Percentiles rank a stretch among this genome's conserved stretches.
These are phyloP conservation scores for Drosophila demipolita DNA, from an alignment of 2,888 invertebrate species.

Conservation along the genomic window DNA sequence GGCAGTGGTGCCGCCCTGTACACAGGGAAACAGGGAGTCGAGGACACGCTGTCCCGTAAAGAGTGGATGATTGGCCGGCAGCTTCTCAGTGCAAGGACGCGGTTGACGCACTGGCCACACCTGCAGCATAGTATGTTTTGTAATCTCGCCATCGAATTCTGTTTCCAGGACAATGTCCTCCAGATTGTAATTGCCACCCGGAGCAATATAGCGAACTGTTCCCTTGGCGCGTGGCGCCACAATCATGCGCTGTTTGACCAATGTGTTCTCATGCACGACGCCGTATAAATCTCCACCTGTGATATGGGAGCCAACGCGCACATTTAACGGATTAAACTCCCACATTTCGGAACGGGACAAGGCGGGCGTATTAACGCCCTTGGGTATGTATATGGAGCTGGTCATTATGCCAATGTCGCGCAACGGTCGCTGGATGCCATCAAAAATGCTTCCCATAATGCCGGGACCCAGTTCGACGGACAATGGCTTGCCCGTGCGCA, in stretches of 20 bases:
- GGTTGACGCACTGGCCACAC: constrained; percentile 99
- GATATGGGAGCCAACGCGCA: constrained; percentile 96
- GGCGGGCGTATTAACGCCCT: constrained; percentile 97
- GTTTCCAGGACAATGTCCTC: constrained; percentile 97
- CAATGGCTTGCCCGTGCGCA: constrained; percentile 98
- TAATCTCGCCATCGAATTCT: constrained; percentile 98
- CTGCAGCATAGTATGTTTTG: constrained; percentile 97
- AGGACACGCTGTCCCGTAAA: constrained; percentile 99
- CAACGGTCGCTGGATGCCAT: constrained; percentile 99
- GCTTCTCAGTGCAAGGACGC: constrained; percentile 97
- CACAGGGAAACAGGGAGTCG: constrained; percentile 99
- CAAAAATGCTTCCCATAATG: constrained; percentile 99
- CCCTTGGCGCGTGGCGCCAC: constrained; percentile 98
- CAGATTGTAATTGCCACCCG: constrained; percentile 96
- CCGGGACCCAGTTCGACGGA: constrained; percentile 99
- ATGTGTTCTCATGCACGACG: constrained; percentile 97
- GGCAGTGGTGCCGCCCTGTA: constrained; percentile 99
- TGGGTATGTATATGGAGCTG: constrained; percentile 99
- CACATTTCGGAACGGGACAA: constrained; percentile 92
- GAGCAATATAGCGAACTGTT: constrained; percentile 97
- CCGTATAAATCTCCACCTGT: constrained; percentile 99
- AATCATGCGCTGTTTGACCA: constrained; percentile 98
- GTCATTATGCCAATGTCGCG: constrained; percentile 97
- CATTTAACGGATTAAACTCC: constrained; percentile 94
- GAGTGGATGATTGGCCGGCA: constrained; percentile 98